phyloP scores from a whole-genome alignment of 2,113 vertebrate genomes.

The Callospermophilus lateralis region DNA sequence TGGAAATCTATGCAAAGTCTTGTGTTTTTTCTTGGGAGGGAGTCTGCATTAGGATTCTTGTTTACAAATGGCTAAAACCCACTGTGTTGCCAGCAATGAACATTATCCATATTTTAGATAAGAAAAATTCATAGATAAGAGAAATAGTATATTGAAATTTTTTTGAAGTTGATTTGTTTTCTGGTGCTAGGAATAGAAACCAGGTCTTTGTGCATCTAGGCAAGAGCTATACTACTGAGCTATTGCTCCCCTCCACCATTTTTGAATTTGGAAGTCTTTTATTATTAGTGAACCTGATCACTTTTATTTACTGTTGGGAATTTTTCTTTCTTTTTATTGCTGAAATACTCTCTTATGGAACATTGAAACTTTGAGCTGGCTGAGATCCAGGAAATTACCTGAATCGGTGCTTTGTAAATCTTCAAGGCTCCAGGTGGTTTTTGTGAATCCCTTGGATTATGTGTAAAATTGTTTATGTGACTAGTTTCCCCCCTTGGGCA shows the following conservation, averaged over 20 bases:
- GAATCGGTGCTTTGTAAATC: background rate
- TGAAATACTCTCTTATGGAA: background rate
- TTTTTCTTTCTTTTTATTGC: background rate
- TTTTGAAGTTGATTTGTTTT: conserved; percentile 3
- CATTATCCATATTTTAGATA: conserved; percentile 8
- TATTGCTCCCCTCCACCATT: too few species aligned
- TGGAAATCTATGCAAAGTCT: background rate
- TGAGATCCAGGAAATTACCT: conserved; percentile 7
- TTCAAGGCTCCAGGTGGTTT: background rate
- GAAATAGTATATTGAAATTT: background rate
- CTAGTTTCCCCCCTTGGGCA: rapidly evolving
- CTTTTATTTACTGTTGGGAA: background rate
- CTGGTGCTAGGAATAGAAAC: too few species aligned
- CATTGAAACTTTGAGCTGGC: background rate
- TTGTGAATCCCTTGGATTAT: background rate
- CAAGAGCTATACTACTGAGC: too few species aligned
- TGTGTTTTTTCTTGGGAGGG: conserved; percentile 27
- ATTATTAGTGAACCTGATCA: background rate
- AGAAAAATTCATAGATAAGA: background rate
- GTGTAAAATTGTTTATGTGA: background rate
- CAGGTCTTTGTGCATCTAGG: background rate
- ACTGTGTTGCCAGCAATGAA: background rate
- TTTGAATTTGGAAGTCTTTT: background rate
- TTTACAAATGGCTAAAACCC: background rate
- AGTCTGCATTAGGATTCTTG: background rate